These are phyloP conservation scores for Dendroctonus valens DNA, from an alignment of 1,140 invertebrate genomes.

Conservation along the genomic window DNA sequence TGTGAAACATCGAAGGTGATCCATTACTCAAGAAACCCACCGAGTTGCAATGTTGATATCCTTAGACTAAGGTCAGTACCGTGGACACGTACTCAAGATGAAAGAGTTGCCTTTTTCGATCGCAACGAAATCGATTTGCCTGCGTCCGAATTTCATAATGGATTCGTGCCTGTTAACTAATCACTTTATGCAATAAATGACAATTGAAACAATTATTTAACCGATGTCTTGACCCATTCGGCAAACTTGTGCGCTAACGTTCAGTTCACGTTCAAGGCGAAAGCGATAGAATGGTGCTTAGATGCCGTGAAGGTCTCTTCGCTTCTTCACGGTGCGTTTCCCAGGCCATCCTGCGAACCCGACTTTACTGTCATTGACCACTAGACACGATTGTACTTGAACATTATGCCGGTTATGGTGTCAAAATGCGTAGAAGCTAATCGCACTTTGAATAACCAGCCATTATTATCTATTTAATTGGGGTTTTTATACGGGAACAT, in stretches of 20 bases:
- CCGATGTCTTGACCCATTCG: no score
- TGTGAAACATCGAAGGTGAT: slow-evolving; percentile 17
- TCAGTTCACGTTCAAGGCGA: slow-evolving; percentile 20
- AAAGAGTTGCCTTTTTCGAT: no score
- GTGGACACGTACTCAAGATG: background rate
- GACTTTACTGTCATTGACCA: slow-evolving; percentile 42
- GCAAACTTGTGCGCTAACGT: background rate
- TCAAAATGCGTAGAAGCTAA: no score
- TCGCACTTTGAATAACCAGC: no score
- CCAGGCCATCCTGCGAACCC: slow-evolving; percentile 42
- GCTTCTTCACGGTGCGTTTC: slow-evolving; percentile 37
- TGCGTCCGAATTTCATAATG: no score
- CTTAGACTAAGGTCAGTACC: slow-evolving; percentile 18
- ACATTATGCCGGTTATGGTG: background rate
- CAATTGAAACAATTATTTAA: no score
- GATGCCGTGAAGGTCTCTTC: slow-evolving; percentile 9
- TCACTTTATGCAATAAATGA: no score
- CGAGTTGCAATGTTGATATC: slow-evolving; percentile 17
- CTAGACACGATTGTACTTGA: slow-evolving; percentile 14
- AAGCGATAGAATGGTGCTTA: no score
- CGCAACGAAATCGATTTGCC: no score
- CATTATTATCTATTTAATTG: no score
- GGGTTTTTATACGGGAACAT: no score
- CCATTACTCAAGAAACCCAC: slow-evolving; percentile 7
- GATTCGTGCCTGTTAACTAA: no score